Conservation (phyloP, 2,888 invertebrate species). For the Ochropacha duplaris region DNA sequence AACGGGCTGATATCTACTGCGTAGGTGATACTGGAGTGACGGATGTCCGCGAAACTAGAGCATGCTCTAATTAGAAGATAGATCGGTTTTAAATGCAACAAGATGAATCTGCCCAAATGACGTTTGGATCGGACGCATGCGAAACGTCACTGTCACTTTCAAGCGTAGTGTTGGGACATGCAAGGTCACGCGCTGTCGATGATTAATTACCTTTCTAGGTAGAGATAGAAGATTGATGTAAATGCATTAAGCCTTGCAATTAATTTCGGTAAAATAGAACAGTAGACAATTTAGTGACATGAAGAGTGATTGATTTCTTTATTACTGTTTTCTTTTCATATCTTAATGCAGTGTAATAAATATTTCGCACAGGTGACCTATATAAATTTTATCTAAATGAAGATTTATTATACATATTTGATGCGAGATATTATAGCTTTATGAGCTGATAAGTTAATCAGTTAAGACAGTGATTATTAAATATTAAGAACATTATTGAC, state of each 20-base stretch:
- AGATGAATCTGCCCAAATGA: conserved; percentile 10
- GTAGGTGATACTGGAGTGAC: neutral
- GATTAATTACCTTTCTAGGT: conserved; percentile 9
- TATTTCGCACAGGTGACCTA: neutral
- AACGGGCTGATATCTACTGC: too few relatives aligned
- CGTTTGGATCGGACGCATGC: conserved; percentile 11
- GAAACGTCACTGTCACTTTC: conserved; percentile 35
- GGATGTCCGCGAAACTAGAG: neutral
- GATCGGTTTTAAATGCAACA: conserved; percentile 10
- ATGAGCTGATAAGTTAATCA: neutral
- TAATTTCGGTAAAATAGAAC: neutral
- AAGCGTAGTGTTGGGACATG: conserved; percentile 25
- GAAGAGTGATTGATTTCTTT: neutral
- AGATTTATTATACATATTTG: neutral
- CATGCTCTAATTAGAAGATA: neutral
- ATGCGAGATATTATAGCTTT: too few relatives aligned
- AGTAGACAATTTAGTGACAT: neutral
- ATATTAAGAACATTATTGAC: too few relatives aligned
- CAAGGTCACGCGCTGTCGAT: conserved; percentile 36
- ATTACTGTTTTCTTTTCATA: neutral
- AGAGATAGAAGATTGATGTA: neutral
- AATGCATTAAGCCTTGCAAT: neutral
- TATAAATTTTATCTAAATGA: neutral
- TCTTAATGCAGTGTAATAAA: neutral
- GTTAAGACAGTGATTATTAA: too few relatives aligned